These are phyloP conservation scores for Bradypus variegatus DNA, from an alignment of 2,797 vertebrate species.

Conservation along the genomic window DNA sequence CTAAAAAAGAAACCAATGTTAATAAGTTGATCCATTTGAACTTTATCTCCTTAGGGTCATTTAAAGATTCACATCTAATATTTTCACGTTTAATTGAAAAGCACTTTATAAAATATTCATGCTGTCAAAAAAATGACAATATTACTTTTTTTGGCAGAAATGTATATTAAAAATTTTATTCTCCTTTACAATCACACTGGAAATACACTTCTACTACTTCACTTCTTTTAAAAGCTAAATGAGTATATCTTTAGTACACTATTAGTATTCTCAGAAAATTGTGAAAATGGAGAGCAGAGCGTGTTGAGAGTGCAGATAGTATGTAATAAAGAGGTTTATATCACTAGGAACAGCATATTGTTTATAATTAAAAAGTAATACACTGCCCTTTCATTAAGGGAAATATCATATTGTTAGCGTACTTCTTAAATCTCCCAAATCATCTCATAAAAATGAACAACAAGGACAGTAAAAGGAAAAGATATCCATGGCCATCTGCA, in stretches of 20 bases:
- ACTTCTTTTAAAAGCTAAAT: not conserved
- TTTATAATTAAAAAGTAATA: not conserved
- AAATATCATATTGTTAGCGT: not conserved
- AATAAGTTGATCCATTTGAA: slow-evolving; percentile 5
- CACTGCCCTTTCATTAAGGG: not conserved
- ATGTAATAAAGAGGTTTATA: not conserved
- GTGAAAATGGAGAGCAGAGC: not conserved
- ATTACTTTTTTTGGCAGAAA: not conserved
- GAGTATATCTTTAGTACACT: not conserved
- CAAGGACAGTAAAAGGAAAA: not conserved
- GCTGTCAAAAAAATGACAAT: not conserved
- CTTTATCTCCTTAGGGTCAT: not conserved
- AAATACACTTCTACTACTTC: not conserved
- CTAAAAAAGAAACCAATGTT: not conserved
- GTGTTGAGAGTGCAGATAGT: not conserved
- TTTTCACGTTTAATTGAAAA: slow-evolving; percentile 13
- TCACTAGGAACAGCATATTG: not conserved
- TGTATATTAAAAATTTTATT: not conserved
- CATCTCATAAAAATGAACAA: not conserved
- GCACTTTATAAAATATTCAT: slow-evolving; percentile 7
- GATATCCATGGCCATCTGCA: not conserved
- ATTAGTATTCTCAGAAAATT: not conserved
- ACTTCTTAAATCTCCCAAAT: not conserved
- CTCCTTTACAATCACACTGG: not conserved
- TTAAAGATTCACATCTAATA: slow-evolving; percentile 26